These are phyloP conservation scores for Euborellia annulipes DNA, from an alignment of 1,140 invertebrate genomes.

Conservation along the genomic window DNA sequence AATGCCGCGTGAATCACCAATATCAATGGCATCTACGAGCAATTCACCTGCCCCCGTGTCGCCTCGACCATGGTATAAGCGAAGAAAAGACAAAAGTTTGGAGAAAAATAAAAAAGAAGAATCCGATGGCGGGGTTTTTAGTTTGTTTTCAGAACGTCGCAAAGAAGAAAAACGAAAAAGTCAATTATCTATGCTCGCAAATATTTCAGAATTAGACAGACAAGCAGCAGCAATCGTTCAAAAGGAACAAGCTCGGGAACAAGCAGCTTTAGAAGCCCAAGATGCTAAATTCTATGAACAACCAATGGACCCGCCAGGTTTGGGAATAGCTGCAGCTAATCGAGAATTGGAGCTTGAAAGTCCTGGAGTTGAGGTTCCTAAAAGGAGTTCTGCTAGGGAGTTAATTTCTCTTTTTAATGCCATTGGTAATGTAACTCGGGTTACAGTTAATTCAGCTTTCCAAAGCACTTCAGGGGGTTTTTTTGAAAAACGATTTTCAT, in stretches of 20 bases:
- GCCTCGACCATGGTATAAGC: slow-evolving; percentile 48
- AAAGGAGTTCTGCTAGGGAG: slow-evolving; percentile 33
- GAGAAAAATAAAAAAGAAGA: slow-evolving; percentile 16
- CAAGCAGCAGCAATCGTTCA: slow-evolving; percentile 59
- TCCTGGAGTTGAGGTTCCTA: slow-evolving; percentile 12
- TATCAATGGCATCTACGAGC: neutral
- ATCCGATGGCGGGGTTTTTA: neutral
- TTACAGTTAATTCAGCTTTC: slow-evolving; percentile 34
- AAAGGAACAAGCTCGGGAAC: slow-evolving; percentile 31
- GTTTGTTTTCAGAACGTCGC: neutral
- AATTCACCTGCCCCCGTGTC: slow-evolving; percentile 23
- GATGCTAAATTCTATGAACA: slow-evolving; percentile 20
- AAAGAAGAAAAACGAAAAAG: slow-evolving; percentile 36
- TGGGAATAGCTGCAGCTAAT: slow-evolving; percentile 26
- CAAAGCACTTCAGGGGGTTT: slow-evolving; percentile 19
- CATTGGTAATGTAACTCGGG: slow-evolving; percentile 37
- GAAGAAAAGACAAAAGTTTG: slow-evolving; percentile 21
- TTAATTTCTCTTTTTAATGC: slow-evolving; percentile 47
- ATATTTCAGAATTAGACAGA: slow-evolving; percentile 62
- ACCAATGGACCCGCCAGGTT: slow-evolving; percentile 16
- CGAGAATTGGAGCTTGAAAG: slow-evolving; percentile 2
- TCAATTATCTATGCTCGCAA: slow-evolving; percentile 48
- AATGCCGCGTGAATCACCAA: slow-evolving; percentile 4
- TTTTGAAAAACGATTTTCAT: slow-evolving; percentile 15
- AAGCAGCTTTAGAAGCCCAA: slow-evolving; percentile 22